Conservation (phyloP, 2,888 invertebrate genomes). For the Drosophila fungiperda region DNA sequence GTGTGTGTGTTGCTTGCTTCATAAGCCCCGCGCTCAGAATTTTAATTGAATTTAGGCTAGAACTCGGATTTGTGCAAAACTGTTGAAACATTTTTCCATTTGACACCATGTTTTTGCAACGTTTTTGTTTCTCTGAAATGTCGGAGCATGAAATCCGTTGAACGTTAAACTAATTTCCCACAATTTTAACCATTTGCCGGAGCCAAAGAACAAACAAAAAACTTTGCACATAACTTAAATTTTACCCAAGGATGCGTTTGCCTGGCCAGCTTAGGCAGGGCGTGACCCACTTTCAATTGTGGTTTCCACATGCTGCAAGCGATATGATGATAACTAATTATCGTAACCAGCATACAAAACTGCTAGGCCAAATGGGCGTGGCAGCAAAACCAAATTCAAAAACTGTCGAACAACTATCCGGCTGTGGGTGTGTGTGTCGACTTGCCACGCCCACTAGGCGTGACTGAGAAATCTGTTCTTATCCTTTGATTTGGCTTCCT, state of each 20-base stretch:
- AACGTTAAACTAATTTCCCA: conserved; percentile 15
- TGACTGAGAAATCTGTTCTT: conserved; percentile 34
- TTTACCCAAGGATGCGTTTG: conserved; percentile 34
- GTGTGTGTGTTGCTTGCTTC: conserved; percentile 3
- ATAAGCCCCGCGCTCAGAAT: conserved; percentile 29
- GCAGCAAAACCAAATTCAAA: conserved; percentile 3
- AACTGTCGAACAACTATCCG: conserved; percentile 34
- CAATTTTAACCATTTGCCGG: conserved; percentile 16
- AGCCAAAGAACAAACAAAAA: background rate
- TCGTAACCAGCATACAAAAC: conserved; percentile 23
- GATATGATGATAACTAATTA: conserved; percentile 37
- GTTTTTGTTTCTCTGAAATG: conserved; percentile 22
- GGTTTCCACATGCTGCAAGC: background rate
- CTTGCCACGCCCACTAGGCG: conserved; percentile 40
- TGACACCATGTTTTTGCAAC: conserved; percentile 30
- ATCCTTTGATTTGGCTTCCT: conserved; percentile 45
- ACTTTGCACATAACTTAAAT: conserved; percentile 37
- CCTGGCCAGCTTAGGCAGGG: conserved; percentile 1
- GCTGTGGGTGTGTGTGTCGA: conserved; percentile 15
- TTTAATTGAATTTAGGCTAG: conserved; percentile 48
- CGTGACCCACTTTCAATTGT: conserved; percentile 50
- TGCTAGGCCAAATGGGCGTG: conserved; percentile 29
- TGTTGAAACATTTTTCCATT: conserved; percentile 37
- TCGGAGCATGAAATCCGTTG: conserved; percentile 18
- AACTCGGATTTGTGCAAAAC: conserved; percentile 17